These are phyloP conservation scores for Onychomys leucogaster DNA, from an alignment of 2,797 vertebrate genomes.

Conservation along the genomic window DNA sequence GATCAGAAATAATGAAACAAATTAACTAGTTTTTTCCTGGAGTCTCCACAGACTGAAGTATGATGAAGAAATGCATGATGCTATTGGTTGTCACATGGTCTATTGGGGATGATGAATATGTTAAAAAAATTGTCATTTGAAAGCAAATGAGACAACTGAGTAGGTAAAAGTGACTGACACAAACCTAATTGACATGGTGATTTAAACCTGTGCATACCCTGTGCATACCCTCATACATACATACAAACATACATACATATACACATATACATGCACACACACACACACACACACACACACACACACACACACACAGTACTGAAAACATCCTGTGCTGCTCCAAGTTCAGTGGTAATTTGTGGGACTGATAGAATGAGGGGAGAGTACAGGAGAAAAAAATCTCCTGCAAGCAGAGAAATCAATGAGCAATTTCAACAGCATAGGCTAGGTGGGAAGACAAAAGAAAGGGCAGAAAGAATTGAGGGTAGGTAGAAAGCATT, in stretches of 20 bases:
- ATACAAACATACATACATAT: not conserved
- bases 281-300: not conserved
- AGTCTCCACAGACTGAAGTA: not conserved
- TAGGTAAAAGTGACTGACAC: not conserved
- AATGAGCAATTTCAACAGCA: constrained; percentile 8
- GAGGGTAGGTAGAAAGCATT: not conserved
- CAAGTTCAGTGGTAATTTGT: not conserved
- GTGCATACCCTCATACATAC: not conserved
- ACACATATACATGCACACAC: not conserved
- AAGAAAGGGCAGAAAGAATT: not conserved
- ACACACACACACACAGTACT: not conserved
- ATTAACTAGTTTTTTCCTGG: not conserved
- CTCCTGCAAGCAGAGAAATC: not conserved
- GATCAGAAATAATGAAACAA: not conserved
- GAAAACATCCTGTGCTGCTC: not conserved
- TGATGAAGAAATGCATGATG: not conserved
- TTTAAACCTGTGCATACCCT: not conserved
- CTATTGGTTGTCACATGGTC: not conserved
- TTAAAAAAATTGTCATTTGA: not conserved
- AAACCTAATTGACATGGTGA: not conserved
- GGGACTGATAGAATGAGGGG: not conserved
- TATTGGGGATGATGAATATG: not conserved
- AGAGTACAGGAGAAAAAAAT: not conserved
- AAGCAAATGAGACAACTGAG: not conserved
- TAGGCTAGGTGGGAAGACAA: not conserved